These are phyloP conservation scores for Anarrhichthys ocellatus DNA, from an alignment of 2,113 vertebrate genomes.

Conservation along the genomic window DNA sequence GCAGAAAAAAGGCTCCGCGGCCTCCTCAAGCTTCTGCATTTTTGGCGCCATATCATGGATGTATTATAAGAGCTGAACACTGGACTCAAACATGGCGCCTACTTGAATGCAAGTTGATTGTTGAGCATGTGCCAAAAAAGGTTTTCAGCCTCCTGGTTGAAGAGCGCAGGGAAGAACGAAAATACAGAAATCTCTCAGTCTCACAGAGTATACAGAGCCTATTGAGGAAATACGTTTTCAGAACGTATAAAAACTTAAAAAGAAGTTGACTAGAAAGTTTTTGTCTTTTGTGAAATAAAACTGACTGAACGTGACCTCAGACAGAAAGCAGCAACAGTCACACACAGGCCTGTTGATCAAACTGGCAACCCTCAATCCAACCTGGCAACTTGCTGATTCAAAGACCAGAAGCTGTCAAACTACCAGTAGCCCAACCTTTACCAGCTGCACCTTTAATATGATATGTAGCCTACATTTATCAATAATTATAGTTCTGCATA, in stretches of 20 bases:
- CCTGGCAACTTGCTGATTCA: neutral
- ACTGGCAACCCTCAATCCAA: neutral
- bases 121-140: neutral
- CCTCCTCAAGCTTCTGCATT: neutral
- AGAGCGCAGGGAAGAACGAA: neutral
- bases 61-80: neutral
- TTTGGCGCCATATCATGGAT: neutral
- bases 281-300: neutral
- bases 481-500: neutral
- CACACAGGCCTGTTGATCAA: neutral
- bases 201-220: neutral
- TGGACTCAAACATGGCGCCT: neutral
- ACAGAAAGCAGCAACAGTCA: neutral
- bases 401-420: too few relatives aligned
- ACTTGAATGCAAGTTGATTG: too few relatives aligned
- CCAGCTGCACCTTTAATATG: neutral
- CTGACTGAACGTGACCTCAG: neutral
- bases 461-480: neutral
- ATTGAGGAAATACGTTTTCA: neutral
- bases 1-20: too few relatives aligned
- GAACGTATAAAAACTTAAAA: neutral
- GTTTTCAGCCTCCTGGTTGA: neutral
- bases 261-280: too few relatives aligned
- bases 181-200: too few relatives aligned
- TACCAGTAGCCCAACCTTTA: neutral